A percentile compares a stretch with the other conserved stretches of the same genome.
phyloP scores from a whole-genome alignment of 2,797 vertebrate genomes.

The Periparus ater region DNA sequence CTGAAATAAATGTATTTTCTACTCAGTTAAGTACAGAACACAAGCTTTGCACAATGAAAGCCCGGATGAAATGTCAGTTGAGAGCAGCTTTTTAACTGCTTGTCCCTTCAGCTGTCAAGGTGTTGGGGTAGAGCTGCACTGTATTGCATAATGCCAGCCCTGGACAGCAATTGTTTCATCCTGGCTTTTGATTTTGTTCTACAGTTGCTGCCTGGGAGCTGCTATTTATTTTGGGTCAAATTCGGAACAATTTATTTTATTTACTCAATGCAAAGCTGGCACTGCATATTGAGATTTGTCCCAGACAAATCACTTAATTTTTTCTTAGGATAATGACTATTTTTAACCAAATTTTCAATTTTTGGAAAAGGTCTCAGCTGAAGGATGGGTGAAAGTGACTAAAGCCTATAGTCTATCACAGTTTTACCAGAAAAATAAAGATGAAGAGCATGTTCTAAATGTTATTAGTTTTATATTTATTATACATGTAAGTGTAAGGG shows the following conservation, averaged over 20 bases:
- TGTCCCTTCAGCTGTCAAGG: not conserved
- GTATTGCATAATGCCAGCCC: fast-evolving
- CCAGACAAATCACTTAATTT: not conserved
- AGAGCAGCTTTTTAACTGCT: not conserved
- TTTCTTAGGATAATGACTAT: not conserved
- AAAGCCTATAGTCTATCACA: not conserved
- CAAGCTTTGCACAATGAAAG: not conserved
- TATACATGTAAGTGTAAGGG: not conserved
- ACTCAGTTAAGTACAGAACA: not conserved
- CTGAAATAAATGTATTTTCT: not conserved
- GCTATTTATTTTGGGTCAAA: not conserved
- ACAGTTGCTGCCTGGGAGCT: not conserved
- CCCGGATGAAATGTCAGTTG: not conserved
- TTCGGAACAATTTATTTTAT: not conserved
- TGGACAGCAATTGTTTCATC: not conserved
- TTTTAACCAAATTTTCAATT: not conserved
- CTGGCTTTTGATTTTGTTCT: not conserved
- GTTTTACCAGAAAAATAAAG: not conserved
- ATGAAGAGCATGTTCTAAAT: not conserved
- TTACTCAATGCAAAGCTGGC: not conserved
- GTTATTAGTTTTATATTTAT: not conserved
- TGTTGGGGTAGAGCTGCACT: not conserved
- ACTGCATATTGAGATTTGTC: fast-evolving
- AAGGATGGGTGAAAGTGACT: not conserved
- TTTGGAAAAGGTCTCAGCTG: not conserved